These are phyloP conservation scores for human DNA, from an alignment of 2,113 vertebrate genomes.

Conservation along the genomic window GRCh38 chrX:99166001-99166500, in stretches of 20 bases:
- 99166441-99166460: constrained; percentile 67
- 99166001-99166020: neutral
- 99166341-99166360: constrained; percentile 31
- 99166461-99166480: constrained; percentile 44
- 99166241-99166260: constrained; percentile 49
- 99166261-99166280: constrained; percentile 17
- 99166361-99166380: constrained; percentile 41
- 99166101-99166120: neutral
- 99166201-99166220: constrained; percentile 51
- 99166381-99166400: constrained; percentile 55
- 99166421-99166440: constrained; percentile 76
- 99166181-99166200: constrained; percentile 26
- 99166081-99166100: neutral
- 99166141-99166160: neutral
- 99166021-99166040: neutral
- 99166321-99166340: constrained; percentile 63
- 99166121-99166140: neutral
- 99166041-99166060: neutral
- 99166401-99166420: constrained; percentile 61
- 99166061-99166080: neutral
- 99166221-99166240: neutral
- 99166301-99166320: constrained; percentile 66
- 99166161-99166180: constrained; percentile 25
- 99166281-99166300: constrained; percentile 53
- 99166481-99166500: constrained; percentile 64